These are phyloP conservation scores for Phaedon cochleariae DNA, from an alignment of 2,888 invertebrate species.

Conservation along the genomic window DNA sequence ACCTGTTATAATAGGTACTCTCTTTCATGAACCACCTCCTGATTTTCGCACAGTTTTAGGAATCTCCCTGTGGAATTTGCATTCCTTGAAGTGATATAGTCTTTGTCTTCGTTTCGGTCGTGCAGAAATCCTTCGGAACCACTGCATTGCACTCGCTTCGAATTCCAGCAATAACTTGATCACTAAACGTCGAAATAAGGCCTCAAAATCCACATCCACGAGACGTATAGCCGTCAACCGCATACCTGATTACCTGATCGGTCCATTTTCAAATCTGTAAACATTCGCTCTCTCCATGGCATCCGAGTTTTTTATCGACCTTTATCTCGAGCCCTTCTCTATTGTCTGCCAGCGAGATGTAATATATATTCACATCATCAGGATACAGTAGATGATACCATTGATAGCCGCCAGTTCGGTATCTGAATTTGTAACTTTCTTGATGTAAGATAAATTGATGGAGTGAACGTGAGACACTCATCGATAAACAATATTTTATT, in stretches of 20 bases:
- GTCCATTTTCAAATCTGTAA: slow-evolving; percentile 23
- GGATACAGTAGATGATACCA: slow-evolving; percentile 20
- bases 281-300: slow-evolving; percentile 36
- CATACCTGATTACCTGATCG: slow-evolving; percentile 19
- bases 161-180: not conserved
- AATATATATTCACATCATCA: slow-evolving; percentile 30
- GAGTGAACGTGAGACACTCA: not conserved
- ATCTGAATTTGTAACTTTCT: slow-evolving; percentile 10
- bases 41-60: no score
- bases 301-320: slow-evolving; percentile 43
- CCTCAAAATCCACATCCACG: slow-evolving; percentile 8
- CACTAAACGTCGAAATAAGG: slow-evolving; percentile 4
- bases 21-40: no score
- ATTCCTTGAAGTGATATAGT: no score
- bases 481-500: not conserved
- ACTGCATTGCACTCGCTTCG: not conserved
- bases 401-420: not conserved
- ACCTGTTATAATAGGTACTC: no score
- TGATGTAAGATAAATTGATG: not conserved
- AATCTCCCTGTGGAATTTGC: no score
- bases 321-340: slow-evolving; percentile 32
- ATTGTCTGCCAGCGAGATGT: slow-evolving; percentile 37
- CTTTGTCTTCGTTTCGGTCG: not conserved
- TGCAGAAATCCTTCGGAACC: not conserved
- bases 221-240: slow-evolving; percentile 17